phyloP scores from a whole-genome alignment of 1,140 invertebrate species.

The Trichogramma pretiosum region DNA sequence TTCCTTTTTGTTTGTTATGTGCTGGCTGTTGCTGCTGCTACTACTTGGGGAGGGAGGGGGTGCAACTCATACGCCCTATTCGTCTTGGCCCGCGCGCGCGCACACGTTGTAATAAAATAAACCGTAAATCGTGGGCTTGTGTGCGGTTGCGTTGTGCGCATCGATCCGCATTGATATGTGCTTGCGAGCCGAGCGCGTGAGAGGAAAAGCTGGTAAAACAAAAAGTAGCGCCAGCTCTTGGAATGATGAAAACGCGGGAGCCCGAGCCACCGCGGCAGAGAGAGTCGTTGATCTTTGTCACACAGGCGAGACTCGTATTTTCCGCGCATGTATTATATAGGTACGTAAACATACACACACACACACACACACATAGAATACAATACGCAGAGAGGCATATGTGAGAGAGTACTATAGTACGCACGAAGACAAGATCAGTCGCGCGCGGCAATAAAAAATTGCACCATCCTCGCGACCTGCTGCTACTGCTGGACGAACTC shows the following conservation, averaged over 20 bases:
- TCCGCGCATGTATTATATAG: slow-evolving; percentile 14
- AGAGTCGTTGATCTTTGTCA: slow-evolving; percentile 12
- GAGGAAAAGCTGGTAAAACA: neutral
- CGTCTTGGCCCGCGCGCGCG: slow-evolving; percentile 8
- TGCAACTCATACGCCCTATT: slow-evolving; percentile 5
- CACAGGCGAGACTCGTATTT: slow-evolving; percentile 7
- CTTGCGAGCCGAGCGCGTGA: neutral
- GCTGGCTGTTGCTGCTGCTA: too few relatives aligned
- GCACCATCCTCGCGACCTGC: neutral
- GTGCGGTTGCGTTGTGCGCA: neutral
- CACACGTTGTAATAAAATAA: slow-evolving; percentile 18
- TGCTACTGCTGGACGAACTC: slow-evolving; percentile 1
- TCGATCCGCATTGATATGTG: slow-evolving; percentile 2
- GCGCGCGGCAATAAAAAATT: slow-evolving; percentile 9
- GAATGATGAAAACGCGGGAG: slow-evolving; percentile 5
- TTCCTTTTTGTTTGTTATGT: too few relatives aligned
- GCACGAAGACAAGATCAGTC: too few relatives aligned
- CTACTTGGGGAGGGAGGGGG: too few relatives aligned
- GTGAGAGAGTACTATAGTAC: too few relatives aligned
- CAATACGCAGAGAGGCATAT: too few relatives aligned
- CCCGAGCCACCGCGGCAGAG: neutral
- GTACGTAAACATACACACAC: too few relatives aligned
- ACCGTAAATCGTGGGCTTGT: slow-evolving; percentile 8
- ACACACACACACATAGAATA: too few relatives aligned
- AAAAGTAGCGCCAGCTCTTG: neutral